Evolutionary conservation across 2,888 invertebrate genomes (phyloP), one percentile per base, ranked within the genome.

Genomic region (Ypsolopha sequella): DNA sequence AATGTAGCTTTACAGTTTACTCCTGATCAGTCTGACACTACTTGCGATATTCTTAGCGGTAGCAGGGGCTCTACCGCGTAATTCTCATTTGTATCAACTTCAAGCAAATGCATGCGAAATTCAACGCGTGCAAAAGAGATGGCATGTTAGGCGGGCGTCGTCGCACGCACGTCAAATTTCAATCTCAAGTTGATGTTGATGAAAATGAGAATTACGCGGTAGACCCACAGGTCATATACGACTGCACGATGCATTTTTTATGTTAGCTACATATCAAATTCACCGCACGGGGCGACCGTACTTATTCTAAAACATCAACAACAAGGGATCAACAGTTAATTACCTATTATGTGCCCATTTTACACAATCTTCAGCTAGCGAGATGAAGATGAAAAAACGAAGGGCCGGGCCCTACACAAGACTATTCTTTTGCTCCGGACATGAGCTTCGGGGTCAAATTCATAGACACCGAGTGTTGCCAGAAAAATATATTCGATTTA

Each of bases 311-410:
- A 50, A 41, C 35, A 4, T 9, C 41, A 14, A 35, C n/a, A 35
- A 39, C 36, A 39, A 41, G 24, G 9, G 35, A n/a, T 39, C 13
- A 14, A 58, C 51, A 45, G 51, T 51, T 54, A 60, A 76, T 84
- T 85, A 87, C 87, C 87, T 81, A 84, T 82, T 80, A 86, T 76
- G 85, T 86, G 79, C 85, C 85, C 87, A 87, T 87, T 86, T 85
- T 86, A 81, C 75, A 77, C 78, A 70, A 71, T 73, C 70, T 78
- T 73, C 67, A 71, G 73, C 73, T 67, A 71, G 73, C 73, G 68
- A 70, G 74, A 76, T 76, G 80, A 79, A 80, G 74, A 80, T 70
- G 68, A 78, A 80, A 51, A 84, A 79, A 75, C 75, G 77, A 79
- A 81, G 81, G 85, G 84, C 84, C 79, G 70, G 71, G 84, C 84